phyloP scores from a whole-genome alignment of 1,140 invertebrate species.

The Heliothis subflexa region DNA sequence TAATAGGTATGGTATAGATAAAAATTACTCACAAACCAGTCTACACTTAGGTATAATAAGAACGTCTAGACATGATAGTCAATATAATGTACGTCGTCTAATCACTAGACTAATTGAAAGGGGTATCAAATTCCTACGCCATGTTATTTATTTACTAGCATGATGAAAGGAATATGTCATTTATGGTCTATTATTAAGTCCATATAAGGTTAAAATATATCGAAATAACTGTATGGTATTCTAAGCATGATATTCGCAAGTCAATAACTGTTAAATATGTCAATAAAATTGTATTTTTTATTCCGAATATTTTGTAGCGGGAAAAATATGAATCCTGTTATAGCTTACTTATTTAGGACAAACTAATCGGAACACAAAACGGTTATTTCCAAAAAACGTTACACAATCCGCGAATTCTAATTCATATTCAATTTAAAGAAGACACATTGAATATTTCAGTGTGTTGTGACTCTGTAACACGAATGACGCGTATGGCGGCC shows the following conservation, averaged over 20 bases:
- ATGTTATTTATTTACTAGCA: too few species aligned
- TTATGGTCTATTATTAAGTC: too few species aligned
- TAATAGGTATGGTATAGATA: not conserved
- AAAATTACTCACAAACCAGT: not conserved
- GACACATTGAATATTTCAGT: slow-evolving; percentile 33
- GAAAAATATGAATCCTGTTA: not conserved
- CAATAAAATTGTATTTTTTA: too few species aligned
- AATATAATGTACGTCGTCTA: not conserved
- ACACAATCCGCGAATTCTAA: slow-evolving; percentile 22
- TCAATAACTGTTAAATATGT: too few species aligned
- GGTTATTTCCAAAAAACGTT: slow-evolving; percentile 39
- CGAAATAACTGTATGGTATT: too few species aligned
- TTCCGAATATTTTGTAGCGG: too few species aligned
- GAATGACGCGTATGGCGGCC: slow-evolving; percentile 11
- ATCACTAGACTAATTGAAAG: not conserved
- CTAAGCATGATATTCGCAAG: too few species aligned
- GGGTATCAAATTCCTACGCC: not conserved
- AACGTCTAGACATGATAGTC: slow-evolving; percentile 21
- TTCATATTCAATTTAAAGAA: slow-evolving; percentile 37
- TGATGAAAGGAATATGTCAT: too few species aligned
- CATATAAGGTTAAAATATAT: too few species aligned
- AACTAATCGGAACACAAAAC: slow-evolving; percentile 7
- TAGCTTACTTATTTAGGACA: not conserved
- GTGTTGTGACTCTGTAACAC: slow-evolving; percentile 16
- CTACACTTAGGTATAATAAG: not conserved